phyloP scores from a whole-genome alignment of 2,888 invertebrate species.

The Eudemis profundana region DNA sequence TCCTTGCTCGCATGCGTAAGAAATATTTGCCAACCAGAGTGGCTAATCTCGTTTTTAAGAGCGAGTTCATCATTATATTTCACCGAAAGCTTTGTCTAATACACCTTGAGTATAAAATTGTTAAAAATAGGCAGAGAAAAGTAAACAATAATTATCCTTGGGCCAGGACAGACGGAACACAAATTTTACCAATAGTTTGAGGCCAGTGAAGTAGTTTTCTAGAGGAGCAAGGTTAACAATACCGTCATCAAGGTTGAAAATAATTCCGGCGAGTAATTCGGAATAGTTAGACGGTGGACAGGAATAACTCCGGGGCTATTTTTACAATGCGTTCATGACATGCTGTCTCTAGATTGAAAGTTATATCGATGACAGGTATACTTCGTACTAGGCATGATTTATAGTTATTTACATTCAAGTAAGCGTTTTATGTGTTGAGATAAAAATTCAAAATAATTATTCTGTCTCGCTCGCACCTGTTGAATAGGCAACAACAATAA shows the following conservation, averaged over 20 bases:
- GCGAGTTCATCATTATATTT: background rate
- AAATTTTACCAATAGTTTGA: constrained; percentile 51
- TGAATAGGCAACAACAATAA: too few relatives aligned
- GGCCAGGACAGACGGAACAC: constrained; percentile 43
- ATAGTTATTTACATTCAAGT: constrained; percentile 12
- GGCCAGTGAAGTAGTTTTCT: constrained; percentile 68
- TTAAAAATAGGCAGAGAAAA: constrained; percentile 23
- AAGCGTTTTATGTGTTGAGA: constrained; percentile 8
- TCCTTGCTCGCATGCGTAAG: constrained; percentile 67
- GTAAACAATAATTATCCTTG: constrained; percentile 60
- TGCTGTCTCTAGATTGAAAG: constrained; percentile 25
- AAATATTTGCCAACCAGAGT: constrained; percentile 62
- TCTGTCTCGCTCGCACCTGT: background rate
- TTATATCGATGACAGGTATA: constrained; percentile 31
- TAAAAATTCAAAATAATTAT: constrained; percentile 3
- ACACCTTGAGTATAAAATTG: constrained; percentile 24
- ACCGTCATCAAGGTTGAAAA: constrained; percentile 80
- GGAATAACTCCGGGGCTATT: constrained; percentile 64
- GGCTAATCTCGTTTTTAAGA: constrained; percentile 39
- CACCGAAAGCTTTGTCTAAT: constrained; percentile 7
- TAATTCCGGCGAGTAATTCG: constrained; percentile 68
- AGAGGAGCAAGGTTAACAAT: constrained; percentile 76
- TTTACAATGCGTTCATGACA: constrained; percentile 46
- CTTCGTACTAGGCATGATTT: background rate
- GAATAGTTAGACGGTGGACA: constrained; percentile 55